Evolutionary conservation across 2,113 vertebrate species (phyloP).

Genomic region (Tetrao urogallus): DNA sequence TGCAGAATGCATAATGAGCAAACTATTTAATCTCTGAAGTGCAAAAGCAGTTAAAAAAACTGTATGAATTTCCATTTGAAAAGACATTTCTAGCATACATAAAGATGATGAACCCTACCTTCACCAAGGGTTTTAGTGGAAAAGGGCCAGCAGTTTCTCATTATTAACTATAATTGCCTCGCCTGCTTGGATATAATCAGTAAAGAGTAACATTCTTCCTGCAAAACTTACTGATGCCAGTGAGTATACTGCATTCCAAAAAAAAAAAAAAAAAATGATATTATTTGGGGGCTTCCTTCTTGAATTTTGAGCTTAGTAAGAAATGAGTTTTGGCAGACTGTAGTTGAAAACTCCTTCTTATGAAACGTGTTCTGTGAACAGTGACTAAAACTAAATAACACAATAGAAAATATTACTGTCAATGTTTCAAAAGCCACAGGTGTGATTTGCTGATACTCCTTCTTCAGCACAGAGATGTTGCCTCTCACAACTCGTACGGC

Average conservation of each 20-base stretch:
- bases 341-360: background rate
- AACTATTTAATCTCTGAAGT: background rate
- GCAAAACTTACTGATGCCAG: background rate
- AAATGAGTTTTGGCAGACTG: background rate
- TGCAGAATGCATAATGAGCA: background rate
- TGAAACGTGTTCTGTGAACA: background rate
- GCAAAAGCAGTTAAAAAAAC: background rate
- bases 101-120: slow-evolving; percentile 13
- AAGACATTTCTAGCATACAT: background rate
- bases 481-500: background rate
- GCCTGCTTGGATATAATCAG: background rate
- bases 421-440: background rate
- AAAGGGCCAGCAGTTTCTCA: slow-evolving; percentile 2
- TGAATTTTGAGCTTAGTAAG: background rate
- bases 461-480: background rate
- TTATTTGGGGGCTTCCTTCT: background rate
- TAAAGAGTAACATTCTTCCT: background rate
- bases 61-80: background rate
- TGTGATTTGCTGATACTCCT: background rate
- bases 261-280: background rate
- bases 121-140: background rate
- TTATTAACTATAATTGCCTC: slow-evolving; percentile 27
- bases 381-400: background rate
- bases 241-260: background rate
- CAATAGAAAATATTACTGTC: background rate